Percentiles rank a stretch among this genome's conserved stretches.
phyloP scores from a whole-genome alignment of 2,113 vertebrate genomes.

The Semicossyphus pulcher region DNA sequence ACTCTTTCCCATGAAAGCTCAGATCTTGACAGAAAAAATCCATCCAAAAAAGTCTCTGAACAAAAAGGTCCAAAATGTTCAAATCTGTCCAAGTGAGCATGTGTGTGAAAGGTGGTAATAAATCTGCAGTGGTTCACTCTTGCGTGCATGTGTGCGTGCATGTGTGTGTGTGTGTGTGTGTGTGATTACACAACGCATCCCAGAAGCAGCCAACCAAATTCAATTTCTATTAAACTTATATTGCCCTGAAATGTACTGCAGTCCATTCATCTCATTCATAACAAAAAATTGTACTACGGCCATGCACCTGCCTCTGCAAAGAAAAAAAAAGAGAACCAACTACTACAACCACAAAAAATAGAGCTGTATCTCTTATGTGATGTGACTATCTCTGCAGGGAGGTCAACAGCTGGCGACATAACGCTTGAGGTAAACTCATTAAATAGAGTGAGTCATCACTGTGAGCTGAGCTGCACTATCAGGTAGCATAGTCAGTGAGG shows the following conservation, averaged over 20 bases:
- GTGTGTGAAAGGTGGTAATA: not conserved
- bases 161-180: not conserved
- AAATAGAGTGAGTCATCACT: constrained; percentile 71
- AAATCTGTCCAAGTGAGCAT: not conserved
- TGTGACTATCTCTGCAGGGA: constrained; percentile 35
- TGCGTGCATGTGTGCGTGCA: not conserved
- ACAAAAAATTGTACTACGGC: not conserved
- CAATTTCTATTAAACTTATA: constrained; percentile 2
- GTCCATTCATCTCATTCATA: constrained; percentile 21
- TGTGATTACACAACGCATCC: constrained; percentile 34
- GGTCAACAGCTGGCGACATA: constrained; percentile 61
- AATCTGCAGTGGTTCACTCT: not conserved
- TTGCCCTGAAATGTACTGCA: constrained; percentile 19
- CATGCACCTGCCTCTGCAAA: constrained; percentile 21
- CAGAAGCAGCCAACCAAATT: not conserved
- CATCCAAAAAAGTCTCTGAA: not conserved
- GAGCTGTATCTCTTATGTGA: constrained; percentile 44
- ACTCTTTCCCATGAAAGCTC: no score
- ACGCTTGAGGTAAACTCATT: constrained; percentile 68
- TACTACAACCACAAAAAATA: constrained; percentile 51
- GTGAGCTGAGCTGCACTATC: constrained; percentile 64
- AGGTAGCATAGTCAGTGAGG: constrained; percentile 61
- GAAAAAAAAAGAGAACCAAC: not conserved
- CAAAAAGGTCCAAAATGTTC: no score
- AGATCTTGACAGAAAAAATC: not conserved